phyloP scores from a whole-genome alignment of 2,113 vertebrate species.

The Otocyon megalotis region DNA sequence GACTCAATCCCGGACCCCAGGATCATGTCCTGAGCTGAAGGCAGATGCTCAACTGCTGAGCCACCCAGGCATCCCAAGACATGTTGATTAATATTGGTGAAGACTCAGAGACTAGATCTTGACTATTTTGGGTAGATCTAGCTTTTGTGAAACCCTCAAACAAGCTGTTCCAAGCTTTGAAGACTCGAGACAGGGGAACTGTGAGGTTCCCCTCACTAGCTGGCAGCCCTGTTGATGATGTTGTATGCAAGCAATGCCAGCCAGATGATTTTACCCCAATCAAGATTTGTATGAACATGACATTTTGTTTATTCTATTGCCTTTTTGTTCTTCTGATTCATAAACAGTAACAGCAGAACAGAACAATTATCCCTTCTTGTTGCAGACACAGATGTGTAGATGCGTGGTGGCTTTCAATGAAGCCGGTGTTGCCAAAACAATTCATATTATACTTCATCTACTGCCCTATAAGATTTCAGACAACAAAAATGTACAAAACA shows the following conservation, averaged over 20 bases:
- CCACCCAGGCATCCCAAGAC: background rate
- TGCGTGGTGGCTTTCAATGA: slow-evolving; percentile 66
- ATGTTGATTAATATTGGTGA: slow-evolving; percentile 21
- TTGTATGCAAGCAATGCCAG: slow-evolving; percentile 79
- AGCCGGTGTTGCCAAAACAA: slow-evolving; percentile 76
- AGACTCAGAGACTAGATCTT: slow-evolving; percentile 14
- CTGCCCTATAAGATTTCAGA: background rate
- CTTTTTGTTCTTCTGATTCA: slow-evolving; percentile 85
- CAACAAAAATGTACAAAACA: background rate
- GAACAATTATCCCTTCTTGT: slow-evolving; percentile 83
- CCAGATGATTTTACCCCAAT: slow-evolving; percentile 84
- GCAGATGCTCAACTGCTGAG: no score
- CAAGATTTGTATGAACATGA: slow-evolving; percentile 85
- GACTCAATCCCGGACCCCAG: no score
- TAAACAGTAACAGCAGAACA: slow-evolving; percentile 84
- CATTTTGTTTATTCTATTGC: slow-evolving; percentile 86
- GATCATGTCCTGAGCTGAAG: no score
- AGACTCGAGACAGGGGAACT: background rate
- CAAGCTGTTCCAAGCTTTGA: slow-evolving; percentile 49
- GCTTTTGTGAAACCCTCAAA: slow-evolving; percentile 42
- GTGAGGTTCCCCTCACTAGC: slow-evolving; percentile 60
- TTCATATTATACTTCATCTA: slow-evolving; percentile 76
- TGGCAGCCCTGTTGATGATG: slow-evolving; percentile 76
- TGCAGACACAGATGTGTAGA: slow-evolving; percentile 83
- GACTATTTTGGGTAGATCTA: background rate